These are phyloP conservation scores for rat (Rattus norvegicus) DNA, from an alignment of 2,113 vertebrate genomes.

Conservation along the genomic window DNA sequence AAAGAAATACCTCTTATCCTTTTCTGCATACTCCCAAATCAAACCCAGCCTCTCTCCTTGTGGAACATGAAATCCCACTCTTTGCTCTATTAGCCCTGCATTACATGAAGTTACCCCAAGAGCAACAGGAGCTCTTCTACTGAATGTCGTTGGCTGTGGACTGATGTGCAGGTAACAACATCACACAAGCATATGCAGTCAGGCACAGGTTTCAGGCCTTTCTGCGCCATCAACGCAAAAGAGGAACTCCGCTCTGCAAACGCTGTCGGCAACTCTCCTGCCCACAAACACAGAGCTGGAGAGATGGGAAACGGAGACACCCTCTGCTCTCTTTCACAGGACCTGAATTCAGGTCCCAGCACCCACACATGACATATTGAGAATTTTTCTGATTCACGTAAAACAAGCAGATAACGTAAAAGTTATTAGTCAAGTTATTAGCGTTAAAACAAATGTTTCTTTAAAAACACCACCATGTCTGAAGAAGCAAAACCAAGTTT, in stretches of 20 bases:
- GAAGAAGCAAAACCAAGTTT: constrained; percentile 53
- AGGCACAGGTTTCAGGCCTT: neutral
- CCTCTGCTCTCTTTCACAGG: too few species aligned
- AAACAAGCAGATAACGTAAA: constrained; percentile 29
- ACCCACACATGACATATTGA: neutral
- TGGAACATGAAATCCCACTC: neutral
- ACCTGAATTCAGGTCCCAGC: neutral
- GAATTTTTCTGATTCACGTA: neutral
- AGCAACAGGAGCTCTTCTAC: neutral
- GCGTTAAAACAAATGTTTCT: constrained; percentile 24
- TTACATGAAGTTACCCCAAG: neutral
- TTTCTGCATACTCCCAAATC: neutral
- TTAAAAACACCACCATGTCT: constrained; percentile 17
- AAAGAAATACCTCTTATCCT: neutral
- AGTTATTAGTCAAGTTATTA: neutral
- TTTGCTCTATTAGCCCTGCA: neutral
- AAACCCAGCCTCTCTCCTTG: neutral
- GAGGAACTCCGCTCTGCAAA: neutral
- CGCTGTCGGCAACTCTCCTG: constrained; percentile 6
- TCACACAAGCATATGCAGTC: neutral
- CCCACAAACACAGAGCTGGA: neutral
- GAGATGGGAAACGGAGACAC: neutral
- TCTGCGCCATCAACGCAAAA: neutral
- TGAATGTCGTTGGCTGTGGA: neutral
- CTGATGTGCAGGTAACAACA: neutral